Conservation (phyloP, 2,113 vertebrate genomes). For the Eidolon helvum region DNA sequence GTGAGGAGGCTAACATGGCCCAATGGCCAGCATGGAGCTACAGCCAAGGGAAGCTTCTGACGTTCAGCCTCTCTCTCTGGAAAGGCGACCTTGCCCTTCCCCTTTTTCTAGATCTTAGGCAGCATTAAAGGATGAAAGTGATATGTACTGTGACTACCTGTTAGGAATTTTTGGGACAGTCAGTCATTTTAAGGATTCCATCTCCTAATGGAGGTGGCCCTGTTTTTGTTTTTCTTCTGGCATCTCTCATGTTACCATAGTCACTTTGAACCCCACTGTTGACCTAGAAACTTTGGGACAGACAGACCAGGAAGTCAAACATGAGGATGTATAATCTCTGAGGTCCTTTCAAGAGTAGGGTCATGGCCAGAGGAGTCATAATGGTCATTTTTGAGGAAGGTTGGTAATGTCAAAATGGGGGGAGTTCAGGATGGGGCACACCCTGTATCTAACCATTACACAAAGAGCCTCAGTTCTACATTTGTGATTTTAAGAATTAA, state of each 20-base stretch:
- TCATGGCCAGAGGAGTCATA: background rate
- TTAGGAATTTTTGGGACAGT: background rate
- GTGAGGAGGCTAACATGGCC: background rate
- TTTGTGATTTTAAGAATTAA: background rate
- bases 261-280: background rate
- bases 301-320: background rate
- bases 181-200: background rate
- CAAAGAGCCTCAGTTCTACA: background rate
- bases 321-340: background rate
- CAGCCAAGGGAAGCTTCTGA: background rate
- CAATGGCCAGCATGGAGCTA: background rate
- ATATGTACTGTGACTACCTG: background rate
- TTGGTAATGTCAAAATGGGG: background rate
- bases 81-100: background rate
- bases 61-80: background rate
- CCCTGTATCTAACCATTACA: background rate
- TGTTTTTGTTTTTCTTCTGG: background rate
- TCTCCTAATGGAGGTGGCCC: background rate
- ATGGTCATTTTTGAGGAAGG: background rate
- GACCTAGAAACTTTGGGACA: background rate
- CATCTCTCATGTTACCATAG: background rate
- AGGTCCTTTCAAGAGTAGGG: background rate
- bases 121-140: background rate
- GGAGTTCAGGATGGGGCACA: background rate
- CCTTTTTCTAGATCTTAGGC: background rate